Conservation (phyloP, 2,888 invertebrate species). For the Drosophila peninsularis region DNA sequence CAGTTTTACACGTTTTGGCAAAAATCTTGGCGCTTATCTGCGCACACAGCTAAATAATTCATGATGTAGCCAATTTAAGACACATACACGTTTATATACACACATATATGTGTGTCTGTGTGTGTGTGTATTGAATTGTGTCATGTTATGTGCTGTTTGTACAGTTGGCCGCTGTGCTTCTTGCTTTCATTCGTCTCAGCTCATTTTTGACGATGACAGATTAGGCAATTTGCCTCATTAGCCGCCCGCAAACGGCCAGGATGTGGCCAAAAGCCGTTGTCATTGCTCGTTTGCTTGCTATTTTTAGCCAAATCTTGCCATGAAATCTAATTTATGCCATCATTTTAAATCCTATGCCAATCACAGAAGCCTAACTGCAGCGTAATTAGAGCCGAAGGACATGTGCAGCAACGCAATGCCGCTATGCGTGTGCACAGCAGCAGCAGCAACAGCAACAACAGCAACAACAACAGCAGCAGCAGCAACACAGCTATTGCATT, state of each 20-base stretch:
- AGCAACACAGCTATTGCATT: slow-evolving; percentile 23
- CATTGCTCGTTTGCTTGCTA: too few relatives aligned
- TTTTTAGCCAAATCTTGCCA: slow-evolving; percentile 42
- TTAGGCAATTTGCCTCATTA: slow-evolving; percentile 48
- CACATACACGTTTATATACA: slow-evolving; percentile 15
- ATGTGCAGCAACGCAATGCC: slow-evolving; percentile 39
- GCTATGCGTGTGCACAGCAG: slow-evolving; percentile 30
- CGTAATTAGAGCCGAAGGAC: slow-evolving; percentile 55
- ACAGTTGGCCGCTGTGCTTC: slow-evolving; percentile 15
- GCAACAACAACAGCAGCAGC: not conserved
- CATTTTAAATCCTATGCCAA: slow-evolving; percentile 26
- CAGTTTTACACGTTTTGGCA: slow-evolving; percentile 63
- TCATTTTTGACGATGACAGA: slow-evolving; percentile 67
- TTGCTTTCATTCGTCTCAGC: not conserved
- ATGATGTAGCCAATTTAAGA: slow-evolving; percentile 57
- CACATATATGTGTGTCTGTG: not conserved
- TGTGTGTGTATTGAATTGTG: slow-evolving; percentile 14
- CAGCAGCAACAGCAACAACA: not conserved
- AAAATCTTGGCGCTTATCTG: slow-evolving; percentile 51
- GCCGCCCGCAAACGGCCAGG: slow-evolving; percentile 8
- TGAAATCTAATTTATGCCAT: slow-evolving; percentile 55
- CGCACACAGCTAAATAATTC: slow-evolving; percentile 61
- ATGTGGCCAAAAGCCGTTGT: slow-evolving; percentile 19
- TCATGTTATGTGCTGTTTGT: slow-evolving; percentile 27
- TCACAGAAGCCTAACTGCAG: slow-evolving; percentile 38